Evolutionary conservation across 2,888 invertebrate genomes (phyloP), one percentile per base, ranked within the genome.

Genomic region (Brachyopa scutellaris): DNA sequence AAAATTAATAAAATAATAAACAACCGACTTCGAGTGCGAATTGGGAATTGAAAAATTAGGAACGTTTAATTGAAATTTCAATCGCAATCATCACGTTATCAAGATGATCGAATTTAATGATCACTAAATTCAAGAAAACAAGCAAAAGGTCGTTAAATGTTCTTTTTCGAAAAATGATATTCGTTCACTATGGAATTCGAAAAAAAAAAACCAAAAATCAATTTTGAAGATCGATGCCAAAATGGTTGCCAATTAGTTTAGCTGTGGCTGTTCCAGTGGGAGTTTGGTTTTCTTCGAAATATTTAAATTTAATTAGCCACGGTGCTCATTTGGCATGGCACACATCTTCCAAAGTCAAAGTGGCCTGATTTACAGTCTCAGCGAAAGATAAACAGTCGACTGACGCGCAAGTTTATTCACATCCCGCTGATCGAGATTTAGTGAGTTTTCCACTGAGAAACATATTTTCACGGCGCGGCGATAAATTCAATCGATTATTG

Each of bases 291-390:
- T 29, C 53, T 11, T 64, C 73, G 38, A 64, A 73, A 62, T 26
- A n/a, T n/a, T n/a, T 26, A 33, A 23, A 33, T 51, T 42, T 26
- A 36, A 38, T 47, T 72, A 62, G 53, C 62, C n/a, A 21, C 17
- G 62, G 23, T 53, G 62, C 51, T 53, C 42, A 13, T 42, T 72
- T 72, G 72, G 72, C 72, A 62, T 9, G 42, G 42, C 17, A 23
- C 38, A 51, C n/a, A n/a, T 23, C 7, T 45, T 55, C 36, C 13
- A 33, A 47, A n/a, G 55, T 64, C 53, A 45, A 64, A 73, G 53
- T 19, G 45, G 36, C 36, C 47, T 64, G 73, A 53, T 73, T 55
- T 47, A 73, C 53, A 72, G 51, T 61, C 51, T n/a, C 21, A 23
- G 2, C 6, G 33, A 33, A 53, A 62, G 53, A 53, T 62, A 72